These are phyloP conservation scores for Hyposoter didymator DNA, from an alignment of 2,888 invertebrate genomes.

Conservation along the genomic window DNA sequence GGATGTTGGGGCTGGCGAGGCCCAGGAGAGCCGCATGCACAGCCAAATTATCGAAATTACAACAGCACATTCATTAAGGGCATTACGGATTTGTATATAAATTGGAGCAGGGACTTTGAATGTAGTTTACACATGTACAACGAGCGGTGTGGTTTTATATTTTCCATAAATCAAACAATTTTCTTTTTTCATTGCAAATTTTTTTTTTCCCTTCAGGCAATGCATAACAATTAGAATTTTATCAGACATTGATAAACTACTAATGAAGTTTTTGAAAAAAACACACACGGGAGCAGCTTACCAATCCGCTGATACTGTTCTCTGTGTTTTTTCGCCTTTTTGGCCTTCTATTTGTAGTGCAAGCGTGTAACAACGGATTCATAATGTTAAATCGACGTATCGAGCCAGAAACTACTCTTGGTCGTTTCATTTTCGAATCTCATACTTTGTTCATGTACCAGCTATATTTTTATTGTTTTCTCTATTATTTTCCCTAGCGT, in stretches of 20 bases:
- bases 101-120: slow-evolving; percentile 14
- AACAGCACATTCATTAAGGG: slow-evolving; percentile 75
- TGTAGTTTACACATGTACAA: slow-evolving; percentile 42
- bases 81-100: slow-evolving; percentile 41
- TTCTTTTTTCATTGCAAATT: slow-evolving; percentile 5
- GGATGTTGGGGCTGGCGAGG: slow-evolving; percentile 84
- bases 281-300: slow-evolving; percentile 86
- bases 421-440: slow-evolving; percentile 53
- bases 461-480: slow-evolving; percentile 25
- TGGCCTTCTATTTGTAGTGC: slow-evolving; percentile 84
- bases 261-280: slow-evolving; percentile 18
- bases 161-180: background rate
- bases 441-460: slow-evolving; percentile 16
- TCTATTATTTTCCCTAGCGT: slow-evolving; percentile 56
- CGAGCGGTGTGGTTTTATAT: slow-evolving; percentile 14
- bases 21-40: slow-evolving; percentile 87
- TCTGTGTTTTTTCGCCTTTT: slow-evolving; percentile 90
- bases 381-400: slow-evolving; percentile 75
- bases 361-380: slow-evolving; percentile 85
- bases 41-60: slow-evolving; percentile 84
- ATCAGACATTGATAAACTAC: slow-evolving; percentile 54
- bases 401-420: slow-evolving; percentile 73
- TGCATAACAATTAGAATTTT: slow-evolving; percentile 53
- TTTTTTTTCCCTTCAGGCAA: slow-evolving; percentile 45
- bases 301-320: slow-evolving; percentile 92